A percentile compares a stretch with the other conserved stretches of the same genome.
phyloP scores from a whole-genome alignment of 2,888 invertebrate genomes.

The Orgyia antiqua region DNA sequence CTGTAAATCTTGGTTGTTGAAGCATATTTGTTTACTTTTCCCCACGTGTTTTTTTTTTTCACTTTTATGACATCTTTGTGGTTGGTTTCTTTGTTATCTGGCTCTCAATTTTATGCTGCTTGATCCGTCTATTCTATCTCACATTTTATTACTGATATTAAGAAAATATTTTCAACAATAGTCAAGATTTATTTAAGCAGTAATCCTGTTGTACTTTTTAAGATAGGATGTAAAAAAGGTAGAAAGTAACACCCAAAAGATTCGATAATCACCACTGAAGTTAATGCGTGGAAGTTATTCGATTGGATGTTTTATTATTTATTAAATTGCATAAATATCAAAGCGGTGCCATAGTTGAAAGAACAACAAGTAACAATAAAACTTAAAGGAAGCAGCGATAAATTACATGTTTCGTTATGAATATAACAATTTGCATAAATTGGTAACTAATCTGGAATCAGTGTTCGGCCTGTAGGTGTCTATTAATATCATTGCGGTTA shows the following conservation, averaged over 20 bases:
- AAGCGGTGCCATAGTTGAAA: no score
- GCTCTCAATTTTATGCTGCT: background rate
- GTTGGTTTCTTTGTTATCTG: background rate
- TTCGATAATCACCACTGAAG: no score
- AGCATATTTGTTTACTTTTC: constrained; percentile 1
- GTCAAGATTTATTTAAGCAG: constrained; percentile 4
- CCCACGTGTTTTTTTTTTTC: background rate
- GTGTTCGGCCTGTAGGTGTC: constrained; percentile 33
- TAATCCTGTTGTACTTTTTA: no score
- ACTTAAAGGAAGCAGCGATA: no score
- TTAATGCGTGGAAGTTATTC: no score
- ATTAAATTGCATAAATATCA: no score
- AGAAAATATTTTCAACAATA: background rate
- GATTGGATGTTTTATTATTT: no score
- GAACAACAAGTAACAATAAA: no score
- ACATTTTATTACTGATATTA: background rate
- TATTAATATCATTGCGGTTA: constrained; percentile 62
- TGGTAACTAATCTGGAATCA: constrained; percentile 27
- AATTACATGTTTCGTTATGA: no score
- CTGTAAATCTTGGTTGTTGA: background rate
- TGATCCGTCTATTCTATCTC: background rate
- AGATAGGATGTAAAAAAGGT: no score
- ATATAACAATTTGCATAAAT: no score
- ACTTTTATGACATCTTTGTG: background rate
- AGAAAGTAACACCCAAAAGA: no score